Evolutionary conservation across 1,140 invertebrate genomes (phyloP).

Genomic region (Calliphora vicina): DNA sequence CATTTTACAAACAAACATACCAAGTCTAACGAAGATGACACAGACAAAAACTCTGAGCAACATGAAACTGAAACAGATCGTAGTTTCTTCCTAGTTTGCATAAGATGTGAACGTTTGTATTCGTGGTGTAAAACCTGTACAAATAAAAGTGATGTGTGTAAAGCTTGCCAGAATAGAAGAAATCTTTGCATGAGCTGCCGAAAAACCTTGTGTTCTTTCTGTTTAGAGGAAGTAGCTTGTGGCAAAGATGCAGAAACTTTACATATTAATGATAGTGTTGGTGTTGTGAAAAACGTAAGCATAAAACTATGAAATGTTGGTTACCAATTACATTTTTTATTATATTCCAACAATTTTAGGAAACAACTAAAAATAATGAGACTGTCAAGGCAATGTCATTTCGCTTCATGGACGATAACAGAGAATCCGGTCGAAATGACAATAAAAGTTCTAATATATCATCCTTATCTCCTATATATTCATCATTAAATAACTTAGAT

Average conservation of each 20-base stretch:
- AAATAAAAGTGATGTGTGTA: slow-evolving; percentile 53
- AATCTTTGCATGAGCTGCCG: slow-evolving; percentile 59
- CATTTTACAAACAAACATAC: not conserved
- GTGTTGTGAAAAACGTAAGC: not conserved
- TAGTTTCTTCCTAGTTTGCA: slow-evolving; percentile 51
- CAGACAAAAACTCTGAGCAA: not conserved
- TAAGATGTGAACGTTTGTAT: slow-evolving; percentile 57
- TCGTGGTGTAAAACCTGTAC: slow-evolving; percentile 52
- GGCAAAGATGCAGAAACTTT: slow-evolving; percentile 49
- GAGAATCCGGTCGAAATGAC: not conserved
- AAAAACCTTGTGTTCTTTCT: slow-evolving; percentile 54
- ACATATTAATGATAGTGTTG: slow-evolving; percentile 47
- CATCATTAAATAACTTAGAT: not conserved
- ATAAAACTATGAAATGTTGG: not conserved
- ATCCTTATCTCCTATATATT: not conserved
- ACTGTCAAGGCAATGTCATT: not conserved
- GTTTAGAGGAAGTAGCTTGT: slow-evolving; percentile 55
- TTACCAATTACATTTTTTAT: not conserved
- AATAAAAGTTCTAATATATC: not conserved
- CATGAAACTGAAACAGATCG: not conserved
- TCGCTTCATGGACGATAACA: not conserved
- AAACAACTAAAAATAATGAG: not conserved
- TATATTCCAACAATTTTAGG: not conserved
- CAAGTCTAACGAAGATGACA: slow-evolving; percentile 1
- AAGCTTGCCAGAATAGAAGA: slow-evolving; percentile 53